These are phyloP conservation scores for Melipona bicolor DNA, from an alignment of 2,888 invertebrate genomes.

Conservation along the genomic window DNA sequence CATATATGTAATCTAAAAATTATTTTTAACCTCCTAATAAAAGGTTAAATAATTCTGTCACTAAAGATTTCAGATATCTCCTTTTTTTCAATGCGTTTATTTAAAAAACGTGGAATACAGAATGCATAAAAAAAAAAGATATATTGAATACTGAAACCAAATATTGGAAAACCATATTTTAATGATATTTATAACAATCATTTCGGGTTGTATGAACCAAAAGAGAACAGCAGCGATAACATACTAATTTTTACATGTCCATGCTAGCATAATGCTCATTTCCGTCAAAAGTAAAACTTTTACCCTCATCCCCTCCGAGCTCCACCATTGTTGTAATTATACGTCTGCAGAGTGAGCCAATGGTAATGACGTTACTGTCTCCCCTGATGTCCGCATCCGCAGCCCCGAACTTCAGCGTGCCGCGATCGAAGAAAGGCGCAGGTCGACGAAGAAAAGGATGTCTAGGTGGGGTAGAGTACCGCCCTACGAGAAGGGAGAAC, in stretches of 20 bases:
- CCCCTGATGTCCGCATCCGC: slow-evolving; percentile 30
- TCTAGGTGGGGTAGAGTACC: slow-evolving; percentile 41
- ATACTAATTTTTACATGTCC: background rate
- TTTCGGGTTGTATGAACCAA: no score
- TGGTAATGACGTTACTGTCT: slow-evolving; percentile 18
- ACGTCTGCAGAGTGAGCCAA: slow-evolving; percentile 19
- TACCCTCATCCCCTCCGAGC: background rate
- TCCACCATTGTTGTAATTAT: slow-evolving; percentile 35
- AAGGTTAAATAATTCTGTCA: background rate
- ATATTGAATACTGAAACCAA: no score
- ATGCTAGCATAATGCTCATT: background rate
- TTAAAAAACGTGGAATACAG: no score
- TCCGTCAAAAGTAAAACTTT: slow-evolving; percentile 4
- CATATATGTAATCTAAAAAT: background rate
- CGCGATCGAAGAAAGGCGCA: slow-evolving; percentile 64
- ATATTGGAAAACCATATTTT: no score
- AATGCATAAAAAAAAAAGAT: no score
- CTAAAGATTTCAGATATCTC: background rate
- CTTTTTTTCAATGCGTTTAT: no score
- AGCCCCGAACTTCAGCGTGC: slow-evolving; percentile 42
- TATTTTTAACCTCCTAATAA: background rate
- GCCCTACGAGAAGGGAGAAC: slow-evolving; percentile 46
- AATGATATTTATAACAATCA: no score
- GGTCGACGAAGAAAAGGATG: slow-evolving; percentile 60
- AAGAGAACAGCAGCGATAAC: no score